phyloP scores from a whole-genome alignment of 2,113 vertebrate genomes.

The Oceanodroma tethys region DNA sequence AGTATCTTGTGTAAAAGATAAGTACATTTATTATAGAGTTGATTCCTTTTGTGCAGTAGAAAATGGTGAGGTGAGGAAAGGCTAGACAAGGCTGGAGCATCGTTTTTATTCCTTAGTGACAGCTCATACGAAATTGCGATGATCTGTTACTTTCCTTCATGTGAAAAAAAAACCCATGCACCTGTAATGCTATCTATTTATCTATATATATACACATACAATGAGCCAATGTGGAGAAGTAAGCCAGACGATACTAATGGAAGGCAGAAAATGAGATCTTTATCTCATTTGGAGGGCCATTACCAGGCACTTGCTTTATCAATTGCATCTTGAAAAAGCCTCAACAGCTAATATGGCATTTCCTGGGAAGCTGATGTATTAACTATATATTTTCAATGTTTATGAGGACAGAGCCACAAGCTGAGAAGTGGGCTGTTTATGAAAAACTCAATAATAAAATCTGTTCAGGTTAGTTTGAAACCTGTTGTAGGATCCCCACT shows the following conservation, averaged over 20 bases:
- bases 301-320: not conserved
- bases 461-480: conserved; percentile 51
- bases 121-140: not conserved
- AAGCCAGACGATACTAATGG: not conserved
- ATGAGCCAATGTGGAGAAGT: not conserved
- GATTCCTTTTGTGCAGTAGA: not conserved
- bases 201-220: fast-evolving
- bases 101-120: not conserved
- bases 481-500: conserved; percentile 44
- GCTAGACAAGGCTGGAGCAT: not conserved
- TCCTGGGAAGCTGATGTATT: conserved; percentile 55
- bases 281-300: not conserved
- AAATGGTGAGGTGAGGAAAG: not conserved
- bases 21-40: not conserved
- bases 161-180: not conserved
- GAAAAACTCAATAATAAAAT: conserved; percentile 63
- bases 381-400: conserved; percentile 61
- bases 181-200: not conserved
- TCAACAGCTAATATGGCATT: conserved; percentile 23
- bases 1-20: not conserved
- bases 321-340: not conserved
- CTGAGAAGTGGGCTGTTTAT: conserved; percentile 43
- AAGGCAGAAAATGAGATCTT: not conserved
- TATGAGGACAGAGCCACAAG: conserved; percentile 39
- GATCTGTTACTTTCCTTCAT: not conserved